These are phyloP conservation scores for Poecile atricapillus DNA, from an alignment of 2,113 vertebrate species.

Conservation along the genomic window DNA sequence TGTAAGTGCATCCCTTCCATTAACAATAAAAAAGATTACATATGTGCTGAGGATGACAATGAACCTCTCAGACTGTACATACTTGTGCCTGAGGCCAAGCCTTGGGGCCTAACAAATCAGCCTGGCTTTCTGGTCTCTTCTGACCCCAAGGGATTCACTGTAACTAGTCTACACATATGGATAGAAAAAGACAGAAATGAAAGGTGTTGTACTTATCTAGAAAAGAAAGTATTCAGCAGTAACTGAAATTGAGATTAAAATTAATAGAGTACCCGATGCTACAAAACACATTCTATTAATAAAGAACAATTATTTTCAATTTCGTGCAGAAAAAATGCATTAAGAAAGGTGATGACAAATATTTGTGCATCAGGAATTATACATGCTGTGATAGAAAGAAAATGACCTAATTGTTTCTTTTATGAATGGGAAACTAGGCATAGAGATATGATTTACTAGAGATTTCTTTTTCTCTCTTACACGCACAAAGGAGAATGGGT, in stretches of 20 bases:
- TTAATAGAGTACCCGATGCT: not conserved
- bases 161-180: not conserved
- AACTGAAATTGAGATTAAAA: not conserved
- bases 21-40: not conserved
- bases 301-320: not conserved
- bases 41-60: not conserved
- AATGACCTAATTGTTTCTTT: not conserved
- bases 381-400: not conserved
- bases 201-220: not conserved
- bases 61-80: not conserved
- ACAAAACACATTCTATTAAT: not conserved
- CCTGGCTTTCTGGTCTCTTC: not conserved
- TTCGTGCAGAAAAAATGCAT: not conserved
- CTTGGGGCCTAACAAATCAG: not conserved
- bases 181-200: not conserved
- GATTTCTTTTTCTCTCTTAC: not conserved
- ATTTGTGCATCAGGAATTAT: not conserved
- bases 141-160: not conserved
- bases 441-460: not conserved
- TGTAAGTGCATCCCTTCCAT: not conserved
- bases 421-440: not conserved
- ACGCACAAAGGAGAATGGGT: not conserved
- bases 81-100: constrained; percentile 11
- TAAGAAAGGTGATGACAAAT: not conserved
- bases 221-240: not conserved